phyloP scores from a whole-genome alignment of 2,888 invertebrate genomes.

The Hanleya hanleyi region DNA sequence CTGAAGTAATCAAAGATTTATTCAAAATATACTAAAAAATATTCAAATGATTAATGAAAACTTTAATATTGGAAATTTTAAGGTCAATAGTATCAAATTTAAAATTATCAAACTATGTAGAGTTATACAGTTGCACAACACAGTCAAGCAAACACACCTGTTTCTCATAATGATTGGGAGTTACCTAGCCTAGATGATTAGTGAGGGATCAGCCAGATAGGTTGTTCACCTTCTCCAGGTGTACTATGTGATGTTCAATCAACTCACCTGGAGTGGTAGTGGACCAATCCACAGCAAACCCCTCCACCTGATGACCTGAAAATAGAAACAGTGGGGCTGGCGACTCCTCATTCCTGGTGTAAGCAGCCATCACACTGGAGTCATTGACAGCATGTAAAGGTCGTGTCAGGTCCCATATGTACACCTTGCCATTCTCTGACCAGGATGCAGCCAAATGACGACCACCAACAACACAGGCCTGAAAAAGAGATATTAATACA shows the following conservation, averaged over 20 bases:
- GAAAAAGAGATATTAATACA: too few species aligned
- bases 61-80: too few species aligned
- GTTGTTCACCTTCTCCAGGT: neutral
- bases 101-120: too few species aligned
- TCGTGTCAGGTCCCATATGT: slow-evolving; percentile 90
- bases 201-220: neutral
- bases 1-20: too few species aligned
- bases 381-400: slow-evolving; percentile 88
- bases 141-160: too few species aligned
- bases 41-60: too few species aligned
- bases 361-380: slow-evolving; percentile 73
- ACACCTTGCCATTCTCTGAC: slow-evolving; percentile 95
- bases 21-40: too few species aligned
- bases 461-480: slow-evolving; percentile 78
- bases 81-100: too few species aligned
- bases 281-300: slow-evolving; percentile 97
- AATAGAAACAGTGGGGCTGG: slow-evolving; percentile 86
- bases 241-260: neutral
- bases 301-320: slow-evolving; percentile 93
- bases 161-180: too few species aligned
- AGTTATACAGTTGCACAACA: too few species aligned
- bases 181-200: neutral
- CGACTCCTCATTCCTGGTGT: slow-evolving; percentile 59
- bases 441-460: slow-evolving; percentile 90
- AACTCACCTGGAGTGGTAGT: slow-evolving; percentile 80